Conservation (phyloP, 1,140 invertebrate species). For the Drosophila ogumai region DNA sequence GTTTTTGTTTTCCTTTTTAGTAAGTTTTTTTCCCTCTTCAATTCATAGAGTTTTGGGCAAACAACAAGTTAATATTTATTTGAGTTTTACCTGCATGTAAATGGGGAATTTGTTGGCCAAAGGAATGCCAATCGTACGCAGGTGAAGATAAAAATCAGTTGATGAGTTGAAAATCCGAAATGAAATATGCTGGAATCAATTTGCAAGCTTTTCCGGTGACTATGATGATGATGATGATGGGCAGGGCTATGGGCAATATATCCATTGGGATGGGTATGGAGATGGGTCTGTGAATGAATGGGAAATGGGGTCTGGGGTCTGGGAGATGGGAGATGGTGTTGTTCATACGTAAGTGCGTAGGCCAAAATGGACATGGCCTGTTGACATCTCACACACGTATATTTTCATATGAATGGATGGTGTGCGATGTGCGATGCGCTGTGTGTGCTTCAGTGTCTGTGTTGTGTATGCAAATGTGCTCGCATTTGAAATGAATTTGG, state of each 20-base stretch:
- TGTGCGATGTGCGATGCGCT: background rate
- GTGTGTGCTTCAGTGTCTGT: slow-evolving; percentile 17
- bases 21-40: background rate
- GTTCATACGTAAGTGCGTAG: slow-evolving; percentile 42
- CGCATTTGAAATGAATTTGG: slow-evolving; percentile 75
- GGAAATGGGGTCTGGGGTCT: slow-evolving; percentile 1
- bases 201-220: slow-evolving; percentile 52
- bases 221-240: slow-evolving; percentile 15
- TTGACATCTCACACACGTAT: slow-evolving; percentile 54
- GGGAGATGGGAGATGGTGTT: slow-evolving; percentile 7
- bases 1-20: background rate
- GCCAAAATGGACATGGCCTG: slow-evolving; percentile 62
- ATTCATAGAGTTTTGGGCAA: slow-evolving; percentile 5
- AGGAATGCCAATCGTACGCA: slow-evolving; percentile 20
- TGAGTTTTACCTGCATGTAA: slow-evolving; percentile 40
- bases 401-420: slow-evolving; percentile 46
- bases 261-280: background rate
- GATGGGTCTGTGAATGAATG: slow-evolving; percentile 1
- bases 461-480: slow-evolving; percentile 67
- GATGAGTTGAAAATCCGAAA: slow-evolving; percentile 42
- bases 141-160: slow-evolving; percentile 51
- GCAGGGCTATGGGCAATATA: background rate
- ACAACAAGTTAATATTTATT: slow-evolving; percentile 40
- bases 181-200: slow-evolving; percentile 74
- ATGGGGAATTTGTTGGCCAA: slow-evolving; percentile 28